A percentile compares a stretch with the other conserved stretches of the same genome.
Evolutionary conservation across 2,113 vertebrate species (phyloP).

Genomic region (Kryptolebias marmoratus): DNA sequence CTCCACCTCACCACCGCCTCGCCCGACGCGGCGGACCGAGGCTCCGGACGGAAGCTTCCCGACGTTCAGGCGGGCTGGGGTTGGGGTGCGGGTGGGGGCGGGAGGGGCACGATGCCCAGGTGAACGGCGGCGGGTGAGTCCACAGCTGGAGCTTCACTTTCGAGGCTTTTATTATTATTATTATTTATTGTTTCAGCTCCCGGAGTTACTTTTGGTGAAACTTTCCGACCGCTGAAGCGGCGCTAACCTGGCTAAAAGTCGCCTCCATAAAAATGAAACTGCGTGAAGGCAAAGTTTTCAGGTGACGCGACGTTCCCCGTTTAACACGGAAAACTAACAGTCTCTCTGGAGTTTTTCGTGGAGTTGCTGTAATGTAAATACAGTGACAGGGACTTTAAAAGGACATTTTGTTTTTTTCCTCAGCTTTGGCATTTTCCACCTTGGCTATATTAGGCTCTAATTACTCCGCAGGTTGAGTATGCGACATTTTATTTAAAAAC

Average conservation of each 20-base stretch:
- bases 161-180: too few species aligned
- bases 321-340: neutral
- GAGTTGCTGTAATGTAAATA: neutral
- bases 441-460: too few species aligned
- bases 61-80: constrained; percentile 13
- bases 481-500: too few species aligned
- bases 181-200: neutral
- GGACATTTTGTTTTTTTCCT: too few species aligned
- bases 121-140: constrained; percentile 50
- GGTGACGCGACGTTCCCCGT: neutral
- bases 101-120: constrained; percentile 13
- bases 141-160: neutral
- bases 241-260: neutral
- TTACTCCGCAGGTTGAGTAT: too few species aligned
- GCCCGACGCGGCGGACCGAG: constrained; percentile 22
- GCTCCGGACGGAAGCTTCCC: constrained; percentile 15
- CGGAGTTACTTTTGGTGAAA: neutral
- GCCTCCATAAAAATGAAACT: neutral
- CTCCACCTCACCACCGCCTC: constrained; percentile 2
- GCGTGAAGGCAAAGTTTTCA: neutral
- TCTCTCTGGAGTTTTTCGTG: neutral
- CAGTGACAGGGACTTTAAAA: neutral
- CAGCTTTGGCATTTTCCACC: too few species aligned
- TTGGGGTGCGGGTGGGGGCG: constrained; percentile 11
- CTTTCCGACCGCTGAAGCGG: neutral